phyloP scores from a whole-genome alignment of 1,140 invertebrate species.

The Ctenoplectra terminalis region DNA sequence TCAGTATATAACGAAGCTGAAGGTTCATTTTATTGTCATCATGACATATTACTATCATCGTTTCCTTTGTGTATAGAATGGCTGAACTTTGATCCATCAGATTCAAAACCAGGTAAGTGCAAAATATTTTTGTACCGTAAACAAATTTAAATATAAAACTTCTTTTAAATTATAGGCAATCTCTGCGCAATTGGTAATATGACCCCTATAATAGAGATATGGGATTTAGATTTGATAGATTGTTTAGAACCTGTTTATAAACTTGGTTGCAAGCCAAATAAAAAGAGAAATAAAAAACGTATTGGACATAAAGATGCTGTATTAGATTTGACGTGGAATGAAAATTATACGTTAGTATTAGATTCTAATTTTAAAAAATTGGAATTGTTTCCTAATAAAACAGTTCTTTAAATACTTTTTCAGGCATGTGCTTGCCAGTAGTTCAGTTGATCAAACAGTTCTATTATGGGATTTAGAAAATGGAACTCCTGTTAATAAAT shows the following conservation, averaged over 20 bases:
- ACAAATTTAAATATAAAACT: constrained; percentile 3
- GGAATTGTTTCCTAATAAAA: constrained; percentile 20
- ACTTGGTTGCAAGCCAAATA: constrained; percentile 90
- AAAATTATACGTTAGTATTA: constrained; percentile 83
- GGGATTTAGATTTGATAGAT: constrained; percentile 97
- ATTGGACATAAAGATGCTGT: constrained; percentile 96
- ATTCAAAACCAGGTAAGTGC: constrained; percentile 85
- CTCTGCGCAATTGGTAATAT: constrained; percentile 96
- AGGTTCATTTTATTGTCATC: constrained; percentile 95
- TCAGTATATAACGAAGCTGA: constrained; percentile 95
- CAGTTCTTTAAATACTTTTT: constrained; percentile 59
- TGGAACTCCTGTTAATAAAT: constrained; percentile 88
- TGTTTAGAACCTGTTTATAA: constrained; percentile 93
- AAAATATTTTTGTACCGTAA: constrained; percentile 15
- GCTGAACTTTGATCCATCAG: constrained; percentile 91
- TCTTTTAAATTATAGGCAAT: constrained; percentile 85
- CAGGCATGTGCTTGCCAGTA: constrained; percentile 95
- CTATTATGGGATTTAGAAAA: constrained; percentile 97
- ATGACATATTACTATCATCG: constrained; percentile 94
- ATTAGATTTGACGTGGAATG: constrained; percentile 95
- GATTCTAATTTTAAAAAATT: constrained; percentile 19
- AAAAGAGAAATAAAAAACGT: constrained; percentile 87
- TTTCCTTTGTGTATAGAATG: constrained; percentile 96
- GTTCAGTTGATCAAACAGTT: constrained; percentile 94
- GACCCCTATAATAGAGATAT: constrained; percentile 95